Evolutionary conservation across 2,888 invertebrate species (phyloP), one percentile per base, ranked within the genome.

Genomic region (Euzophera pinguis): DNA sequence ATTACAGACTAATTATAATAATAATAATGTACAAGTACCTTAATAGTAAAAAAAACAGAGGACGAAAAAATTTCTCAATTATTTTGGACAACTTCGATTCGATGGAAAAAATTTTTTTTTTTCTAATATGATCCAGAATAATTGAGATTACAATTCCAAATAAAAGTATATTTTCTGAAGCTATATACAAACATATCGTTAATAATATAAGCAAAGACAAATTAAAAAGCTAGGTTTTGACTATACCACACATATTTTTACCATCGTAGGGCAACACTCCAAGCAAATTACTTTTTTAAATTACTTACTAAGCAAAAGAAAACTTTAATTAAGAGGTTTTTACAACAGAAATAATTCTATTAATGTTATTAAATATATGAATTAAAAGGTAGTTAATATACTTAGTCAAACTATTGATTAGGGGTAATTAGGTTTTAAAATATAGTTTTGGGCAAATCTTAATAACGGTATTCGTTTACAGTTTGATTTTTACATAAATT

Each of bases 1-100:
- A 56, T 58, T 62, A 64, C n/a, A 54, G 55, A 54, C 61, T 67
- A 69, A 63, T 58, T 59, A 32, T 22, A 3, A 32, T 32, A 59
- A 57, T 62, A 63, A 52, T 53, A 59, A 67, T 71, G 62, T 71
- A 73, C 67, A 71, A 67, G 65, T 58, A 56, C 52, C 63, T 67
- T 66, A 68, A 61, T 41, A 59, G 59, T 63, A 52, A 58, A 48
- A n/a, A 57, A 61, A 59, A 56, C 58, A 53, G 51, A 61, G 57
- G 61, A 62, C 51, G 59, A 62, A 55, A 56, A 52, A 51, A 54
- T 52, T 47, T 69, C 65, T 69, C 59, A 66, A 71, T 64, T 64
- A 35, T 45, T 50, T 38, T 48, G 45, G 32, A 45, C 10, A 16
- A 32, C 7, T 32, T 32, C 7, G 10, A 10, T 32, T 22, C 22